phyloP scores from a whole-genome alignment of 2,888 invertebrate species.

The Gymnoscelis rufifasciata region DNA sequence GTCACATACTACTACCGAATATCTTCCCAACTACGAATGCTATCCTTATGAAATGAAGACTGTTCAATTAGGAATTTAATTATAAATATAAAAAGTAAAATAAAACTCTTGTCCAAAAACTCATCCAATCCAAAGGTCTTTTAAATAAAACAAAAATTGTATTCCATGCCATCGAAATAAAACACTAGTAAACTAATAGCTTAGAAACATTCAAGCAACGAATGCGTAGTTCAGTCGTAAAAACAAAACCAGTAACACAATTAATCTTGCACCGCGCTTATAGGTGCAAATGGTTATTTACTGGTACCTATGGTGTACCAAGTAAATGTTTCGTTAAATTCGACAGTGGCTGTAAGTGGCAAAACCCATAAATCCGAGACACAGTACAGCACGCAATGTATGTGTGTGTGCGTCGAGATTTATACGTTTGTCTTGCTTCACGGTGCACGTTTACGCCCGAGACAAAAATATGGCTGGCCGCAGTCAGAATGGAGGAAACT shows the following conservation, averaged over 20 bases:
- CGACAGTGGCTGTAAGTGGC: conserved; percentile 47
- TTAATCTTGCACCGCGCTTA: conserved; percentile 1
- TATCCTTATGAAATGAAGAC: no score
- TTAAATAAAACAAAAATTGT: no score
- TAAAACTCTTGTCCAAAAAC: no score
- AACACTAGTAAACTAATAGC: no score
- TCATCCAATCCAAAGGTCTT: no score
- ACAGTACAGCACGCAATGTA: conserved; percentile 56
- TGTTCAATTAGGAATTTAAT: no score
- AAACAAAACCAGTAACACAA: not conserved
- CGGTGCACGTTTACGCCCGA: conserved; percentile 42
- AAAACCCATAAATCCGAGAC: conserved; percentile 52
- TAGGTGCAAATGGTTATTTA: conserved; percentile 15
- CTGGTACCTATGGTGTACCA: conserved; percentile 11
- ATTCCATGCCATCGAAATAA: no score
- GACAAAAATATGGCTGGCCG: conserved; percentile 45
- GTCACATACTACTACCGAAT: no score
- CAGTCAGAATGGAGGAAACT: conserved; percentile 27
- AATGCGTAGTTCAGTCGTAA: not conserved
- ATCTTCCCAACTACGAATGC: no score
- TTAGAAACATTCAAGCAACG: no score
- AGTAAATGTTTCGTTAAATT: conserved; percentile 40
- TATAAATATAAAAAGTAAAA: no score
- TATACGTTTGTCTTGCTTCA: conserved; percentile 55
- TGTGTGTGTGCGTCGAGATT: conserved; percentile 55